A percentile compares a stretch with the other conserved stretches of the same genome.
These are phyloP conservation scores for Petrocephalus microphthalmus DNA, from an alignment of 2,113 vertebrate species.

Conservation along the genomic window DNA sequence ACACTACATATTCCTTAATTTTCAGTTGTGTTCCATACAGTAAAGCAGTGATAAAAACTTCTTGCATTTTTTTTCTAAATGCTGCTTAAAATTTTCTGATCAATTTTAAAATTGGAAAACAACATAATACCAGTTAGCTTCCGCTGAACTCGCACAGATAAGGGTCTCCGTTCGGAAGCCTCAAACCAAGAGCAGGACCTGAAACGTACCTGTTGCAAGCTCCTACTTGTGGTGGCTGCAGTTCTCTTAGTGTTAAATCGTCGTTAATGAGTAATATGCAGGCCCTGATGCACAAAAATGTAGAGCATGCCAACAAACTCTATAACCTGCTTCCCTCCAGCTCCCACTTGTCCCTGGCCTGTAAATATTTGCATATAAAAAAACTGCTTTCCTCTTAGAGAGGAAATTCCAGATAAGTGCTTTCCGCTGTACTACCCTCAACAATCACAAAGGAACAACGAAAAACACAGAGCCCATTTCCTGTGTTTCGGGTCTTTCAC, in stretches of 20 bases:
- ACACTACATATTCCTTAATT: background rate
- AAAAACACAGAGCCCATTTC: slow-evolving; percentile 49
- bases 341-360: slow-evolving; percentile 39
- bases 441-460: slow-evolving; percentile 51
- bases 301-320: slow-evolving; percentile 6
- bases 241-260: background rate
- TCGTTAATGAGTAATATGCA: background rate
- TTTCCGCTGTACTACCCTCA: slow-evolving; percentile 50
- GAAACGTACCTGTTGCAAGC: background rate
- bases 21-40: background rate
- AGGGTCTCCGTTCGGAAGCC: background rate
- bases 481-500: slow-evolving; percentile 42
- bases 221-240: background rate
- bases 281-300: background rate
- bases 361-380: slow-evolving; percentile 49
- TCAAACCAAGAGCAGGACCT: background rate
- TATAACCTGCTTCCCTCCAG: slow-evolving; percentile 27
- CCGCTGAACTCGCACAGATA: background rate
- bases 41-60: background rate
- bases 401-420: slow-evolving; percentile 60
- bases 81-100: background rate
- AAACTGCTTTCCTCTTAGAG: slow-evolving; percentile 54
- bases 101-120: background rate
- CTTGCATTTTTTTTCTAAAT: background rate
- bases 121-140: background rate